Evolutionary conservation across 2,113 vertebrate genomes (phyloP), one percentile per base, ranked within the genome.

Genomic region (Cyrtonyx montezumae): DNA sequence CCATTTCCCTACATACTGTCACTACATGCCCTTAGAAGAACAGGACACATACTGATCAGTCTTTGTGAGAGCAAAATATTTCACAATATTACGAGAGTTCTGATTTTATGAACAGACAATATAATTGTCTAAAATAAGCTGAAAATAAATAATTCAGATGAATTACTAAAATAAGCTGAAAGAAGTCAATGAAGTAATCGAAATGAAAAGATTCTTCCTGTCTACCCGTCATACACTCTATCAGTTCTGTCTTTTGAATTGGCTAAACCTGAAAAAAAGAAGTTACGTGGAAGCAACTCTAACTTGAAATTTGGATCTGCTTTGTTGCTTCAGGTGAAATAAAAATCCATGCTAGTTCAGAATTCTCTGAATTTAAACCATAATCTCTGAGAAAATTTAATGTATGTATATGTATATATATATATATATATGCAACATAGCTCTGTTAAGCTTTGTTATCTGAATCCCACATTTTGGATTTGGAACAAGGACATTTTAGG

Each of bases 361-460:
- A 68, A 59, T 48, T 77, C 55, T 4, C 5, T 28, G 2, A 65
- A 18, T 58, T 49, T 28, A 36, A 77, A 87, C 25, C 37, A 37
- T 45, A 73, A 51, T n/a, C 6, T 18, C 13, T n/a, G 20, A 75
- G 42, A 40, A 67, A 26, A 19, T 84, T 84, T 89, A 15, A 43
- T 58, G 30, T 0, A 0, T 53, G 3, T 9, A 49, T 25, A 26
- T 43, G 3, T 9, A 62, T 23, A 9, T 13, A n/a, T 53, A 3
- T 9, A 49, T 25, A 26, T 43, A 4, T 9, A 62, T 23, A 9
- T 13, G 56, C 18, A 70, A 8, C 43, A 42, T 53, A 36, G 46
- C 17, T 66, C 25, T 21, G 0, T 87, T 68, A 34, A 32, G 3
- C n/a, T 49, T 90, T 0, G 0, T 46, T 63, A 48, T 15, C 21